Evolutionary conservation across 2,113 vertebrate genomes (phyloP).

Genomic region (Amphilophus citrinellus): DNA sequence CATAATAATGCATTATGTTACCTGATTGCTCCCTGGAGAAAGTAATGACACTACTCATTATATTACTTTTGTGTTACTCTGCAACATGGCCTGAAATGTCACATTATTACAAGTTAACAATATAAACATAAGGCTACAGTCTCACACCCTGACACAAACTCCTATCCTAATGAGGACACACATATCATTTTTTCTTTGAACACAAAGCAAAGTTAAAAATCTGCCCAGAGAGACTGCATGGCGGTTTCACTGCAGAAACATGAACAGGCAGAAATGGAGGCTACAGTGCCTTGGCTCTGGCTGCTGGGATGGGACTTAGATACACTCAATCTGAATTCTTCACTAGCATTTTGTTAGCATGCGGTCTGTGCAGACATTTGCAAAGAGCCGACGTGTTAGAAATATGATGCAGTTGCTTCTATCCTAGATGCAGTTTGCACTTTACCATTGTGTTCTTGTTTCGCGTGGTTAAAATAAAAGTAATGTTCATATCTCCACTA

Average conservation of each 20-base stretch:
- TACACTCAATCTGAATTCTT: too few species aligned
- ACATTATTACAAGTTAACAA: not conserved
- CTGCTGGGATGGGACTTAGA: too few species aligned
- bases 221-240: too few species aligned
- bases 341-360: too few species aligned
- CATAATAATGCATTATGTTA: not conserved
- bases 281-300: too few species aligned
- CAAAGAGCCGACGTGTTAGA: too few species aligned
- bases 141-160: not conserved
- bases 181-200: too few species aligned
- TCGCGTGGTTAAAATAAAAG: not conserved
- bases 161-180: too few species aligned
- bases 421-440: not conserved
- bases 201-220: too few species aligned
- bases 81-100: not conserved
- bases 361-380: too few species aligned
- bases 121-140: not conserved
- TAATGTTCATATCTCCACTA: not conserved
- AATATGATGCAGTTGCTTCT: not conserved
- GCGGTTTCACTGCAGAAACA: too few species aligned
- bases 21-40: not conserved
- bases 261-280: too few species aligned
- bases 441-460: not conserved
- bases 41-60: not conserved
- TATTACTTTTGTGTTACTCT: not conserved